A percentile compares a stretch with the other conserved stretches of the same genome.
These are phyloP conservation scores for Meiosimyza decipiens DNA, from an alignment of 2,888 invertebrate species.

Conservation along the genomic window DNA sequence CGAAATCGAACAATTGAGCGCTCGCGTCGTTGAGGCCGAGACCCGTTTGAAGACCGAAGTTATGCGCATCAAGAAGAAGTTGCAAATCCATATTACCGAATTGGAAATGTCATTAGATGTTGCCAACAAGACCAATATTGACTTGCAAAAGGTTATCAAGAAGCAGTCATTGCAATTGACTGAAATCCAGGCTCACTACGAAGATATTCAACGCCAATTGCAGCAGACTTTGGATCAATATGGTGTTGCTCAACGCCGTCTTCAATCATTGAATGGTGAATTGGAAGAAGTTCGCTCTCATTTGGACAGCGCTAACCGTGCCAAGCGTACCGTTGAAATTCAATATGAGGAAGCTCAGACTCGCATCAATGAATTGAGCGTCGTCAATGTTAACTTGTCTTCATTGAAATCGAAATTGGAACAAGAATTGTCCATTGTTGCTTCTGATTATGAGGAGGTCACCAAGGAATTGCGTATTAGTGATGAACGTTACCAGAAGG, in stretches of 20 bases:
- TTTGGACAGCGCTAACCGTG: constrained; percentile 91
- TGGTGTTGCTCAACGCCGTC: constrained; percentile 88
- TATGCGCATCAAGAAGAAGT: constrained; percentile 98
- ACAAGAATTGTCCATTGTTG: constrained; percentile 89
- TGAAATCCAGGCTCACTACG: constrained; percentile 95
- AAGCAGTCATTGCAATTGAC: constrained; percentile 92
- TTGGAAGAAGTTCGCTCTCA: constrained; percentile 95
- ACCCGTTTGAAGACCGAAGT: constrained; percentile 96
- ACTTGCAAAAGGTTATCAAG: constrained; percentile 97
- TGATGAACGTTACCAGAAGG: constrained; percentile 95
- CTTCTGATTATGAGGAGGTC: constrained; percentile 97
- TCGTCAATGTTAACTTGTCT: constrained; percentile 94
- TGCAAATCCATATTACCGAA: constrained; percentile 97
- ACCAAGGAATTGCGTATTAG: constrained; percentile 93
- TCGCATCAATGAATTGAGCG: constrained; percentile 93
- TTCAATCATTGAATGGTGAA: constrained; percentile 92
- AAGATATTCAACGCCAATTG: constrained; percentile 95
- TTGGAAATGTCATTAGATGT: constrained; percentile 96
- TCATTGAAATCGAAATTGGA: constrained; percentile 95
- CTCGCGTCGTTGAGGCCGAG: constrained; percentile 96
- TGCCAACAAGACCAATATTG: constrained; percentile 97
- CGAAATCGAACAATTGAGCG: constrained; percentile 95
- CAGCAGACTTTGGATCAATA: constrained; percentile 95
- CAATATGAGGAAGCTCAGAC: constrained; percentile 90
- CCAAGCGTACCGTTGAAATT: constrained; percentile 90